These are phyloP conservation scores for Tapirus indicus DNA, from an alignment of 2,797 vertebrate genomes.

Conservation along the genomic window DNA sequence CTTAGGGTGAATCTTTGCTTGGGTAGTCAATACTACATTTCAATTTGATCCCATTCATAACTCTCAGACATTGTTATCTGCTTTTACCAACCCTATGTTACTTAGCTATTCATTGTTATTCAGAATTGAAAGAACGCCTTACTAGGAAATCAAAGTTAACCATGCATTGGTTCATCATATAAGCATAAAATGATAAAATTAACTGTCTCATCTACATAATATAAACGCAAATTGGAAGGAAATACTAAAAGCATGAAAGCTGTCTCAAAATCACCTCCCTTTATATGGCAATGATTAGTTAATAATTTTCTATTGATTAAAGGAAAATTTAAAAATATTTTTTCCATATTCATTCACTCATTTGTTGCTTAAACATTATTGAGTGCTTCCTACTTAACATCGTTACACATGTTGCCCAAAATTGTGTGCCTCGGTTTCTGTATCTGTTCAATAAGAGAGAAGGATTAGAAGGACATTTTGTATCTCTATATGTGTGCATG, in stretches of 20 bases:
- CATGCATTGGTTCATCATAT: neutral
- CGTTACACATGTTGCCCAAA: neutral
- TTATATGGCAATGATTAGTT: neutral
- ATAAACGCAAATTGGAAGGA: constrained; percentile 53
- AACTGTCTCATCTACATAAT: neutral
- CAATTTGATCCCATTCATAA: neutral
- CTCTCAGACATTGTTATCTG: constrained; percentile 10
- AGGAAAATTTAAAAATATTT: neutral
- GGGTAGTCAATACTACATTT: neutral
- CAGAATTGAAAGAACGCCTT: neutral
- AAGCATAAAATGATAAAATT: neutral
- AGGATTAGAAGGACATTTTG: neutral
- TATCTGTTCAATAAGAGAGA: neutral
- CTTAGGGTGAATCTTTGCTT: constrained; percentile 23
- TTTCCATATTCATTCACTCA: neutral
- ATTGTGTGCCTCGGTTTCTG: neutral
- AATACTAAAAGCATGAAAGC: neutral
- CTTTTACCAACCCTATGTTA: neutral
- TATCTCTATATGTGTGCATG: neutral
- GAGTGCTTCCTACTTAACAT: neutral
- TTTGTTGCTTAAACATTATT: neutral
- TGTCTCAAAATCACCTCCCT: neutral
- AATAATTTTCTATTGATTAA: neutral
- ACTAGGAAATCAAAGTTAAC: neutral
- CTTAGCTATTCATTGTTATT: neutral